phyloP scores from a whole-genome alignment of 1,140 invertebrate species.

The Megalonaias nervosa region DNA sequence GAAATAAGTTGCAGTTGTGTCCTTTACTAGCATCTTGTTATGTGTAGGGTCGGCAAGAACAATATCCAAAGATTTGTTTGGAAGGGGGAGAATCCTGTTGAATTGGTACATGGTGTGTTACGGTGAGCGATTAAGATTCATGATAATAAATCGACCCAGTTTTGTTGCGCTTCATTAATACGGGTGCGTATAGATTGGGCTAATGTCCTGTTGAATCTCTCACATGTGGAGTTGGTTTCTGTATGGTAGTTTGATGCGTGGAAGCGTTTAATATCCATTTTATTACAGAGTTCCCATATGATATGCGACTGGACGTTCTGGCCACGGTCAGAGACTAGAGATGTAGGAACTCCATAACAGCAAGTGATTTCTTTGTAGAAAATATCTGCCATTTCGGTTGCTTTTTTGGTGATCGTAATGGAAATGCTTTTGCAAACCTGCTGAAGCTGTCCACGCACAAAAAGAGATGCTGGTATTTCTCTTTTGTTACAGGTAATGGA shows the following conservation, averaged over 20 bases:
- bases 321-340: slow-evolving; percentile 37
- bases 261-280: slow-evolving; percentile 42
- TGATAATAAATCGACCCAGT: slow-evolving; percentile 20
- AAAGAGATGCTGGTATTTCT: slow-evolving; percentile 37
- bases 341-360: slow-evolving; percentile 4
- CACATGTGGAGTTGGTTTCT: slow-evolving; percentile 40
- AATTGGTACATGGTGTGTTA: no score
- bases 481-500: slow-evolving; percentile 36
- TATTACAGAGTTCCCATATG: slow-evolving; percentile 41
- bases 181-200: slow-evolving; percentile 25
- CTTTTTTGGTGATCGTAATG: slow-evolving; percentile 16
- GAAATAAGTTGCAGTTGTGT: no score
- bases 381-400: slow-evolving; percentile 18
- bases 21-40: no score
- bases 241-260: slow-evolving; percentile 50
- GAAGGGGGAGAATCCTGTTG: no score
- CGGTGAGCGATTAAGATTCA: slow-evolving; percentile 28
- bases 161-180: slow-evolving; percentile 26
- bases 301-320: slow-evolving; percentile 43
- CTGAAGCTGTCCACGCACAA: slow-evolving; percentile 41
- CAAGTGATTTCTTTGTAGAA: no score
- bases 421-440: slow-evolving; percentile 33
- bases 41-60: no score
- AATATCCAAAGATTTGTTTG: no score
- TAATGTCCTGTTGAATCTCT: background rate